A percentile compares a stretch with the other conserved stretches of the same genome.
Evolutionary conservation across 92 coral and sea anemone species (phyloP).

Genomic region (Palythoa grandis): DNA sequence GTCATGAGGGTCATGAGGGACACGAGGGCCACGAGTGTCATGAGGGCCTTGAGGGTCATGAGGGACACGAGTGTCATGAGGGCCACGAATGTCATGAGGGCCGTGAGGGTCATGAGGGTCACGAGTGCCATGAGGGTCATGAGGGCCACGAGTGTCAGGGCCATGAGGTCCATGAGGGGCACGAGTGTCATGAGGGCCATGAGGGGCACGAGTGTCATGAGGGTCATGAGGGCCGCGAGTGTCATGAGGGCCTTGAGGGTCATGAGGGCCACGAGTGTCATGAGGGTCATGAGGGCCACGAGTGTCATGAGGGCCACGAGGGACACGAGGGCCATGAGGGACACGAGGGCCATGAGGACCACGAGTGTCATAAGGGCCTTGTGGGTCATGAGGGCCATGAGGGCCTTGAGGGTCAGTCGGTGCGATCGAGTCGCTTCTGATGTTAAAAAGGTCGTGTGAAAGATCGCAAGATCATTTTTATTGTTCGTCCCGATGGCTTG

Average conservation of each 20-base stretch:
- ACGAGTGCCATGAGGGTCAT: too few relatives aligned
- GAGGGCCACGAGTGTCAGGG: too few relatives aligned
- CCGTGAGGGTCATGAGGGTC: too few relatives aligned
- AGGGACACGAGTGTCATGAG: too few relatives aligned
- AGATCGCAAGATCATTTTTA: slow-evolving; percentile 12
- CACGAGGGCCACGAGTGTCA: too few relatives aligned
- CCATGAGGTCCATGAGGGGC: too few relatives aligned
- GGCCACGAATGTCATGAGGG: too few relatives aligned
- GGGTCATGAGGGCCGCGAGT: background rate
- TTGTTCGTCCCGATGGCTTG: slow-evolving; percentile 6
- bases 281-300: background rate
- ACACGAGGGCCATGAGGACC: background rate
- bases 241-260: background rate
- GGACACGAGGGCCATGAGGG: slow-evolving; percentile 4
- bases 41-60: too few relatives aligned
- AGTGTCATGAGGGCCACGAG: background rate
- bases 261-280: slow-evolving; percentile 5
- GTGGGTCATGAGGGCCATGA: background rate
- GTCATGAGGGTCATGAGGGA: too few relatives aligned
- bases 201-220: background rate
- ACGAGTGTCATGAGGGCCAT: too few relatives aligned
- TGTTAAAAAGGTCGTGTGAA: slow-evolving; percentile 7
- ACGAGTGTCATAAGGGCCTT: background rate
- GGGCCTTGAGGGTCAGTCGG: slow-evolving; percentile 6
- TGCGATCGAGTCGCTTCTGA: slow-evolving; percentile 11